Percentiles rank a stretch among this genome's conserved stretches.
phyloP scores from a whole-genome alignment of 2,888 invertebrate species.

The Leucania comma region DNA sequence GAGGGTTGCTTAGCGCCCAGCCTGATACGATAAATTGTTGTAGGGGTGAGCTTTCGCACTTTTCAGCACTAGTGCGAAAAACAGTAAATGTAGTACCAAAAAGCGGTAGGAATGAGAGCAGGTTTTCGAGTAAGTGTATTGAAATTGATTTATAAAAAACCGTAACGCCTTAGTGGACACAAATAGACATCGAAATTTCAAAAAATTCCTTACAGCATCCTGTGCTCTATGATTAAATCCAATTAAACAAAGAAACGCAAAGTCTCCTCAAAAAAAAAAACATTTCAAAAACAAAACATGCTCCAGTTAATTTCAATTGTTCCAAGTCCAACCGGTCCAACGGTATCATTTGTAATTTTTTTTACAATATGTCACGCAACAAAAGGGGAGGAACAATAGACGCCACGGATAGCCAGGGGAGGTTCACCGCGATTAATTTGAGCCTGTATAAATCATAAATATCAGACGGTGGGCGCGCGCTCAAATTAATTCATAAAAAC shows the following conservation, averaged over 20 bases:
- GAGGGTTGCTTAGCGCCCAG: no score
- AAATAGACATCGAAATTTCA: no score
- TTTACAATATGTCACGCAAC: conserved; percentile 57
- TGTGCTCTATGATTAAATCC: neutral
- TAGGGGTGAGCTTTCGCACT: no score
- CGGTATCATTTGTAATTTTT: conserved; percentile 45
- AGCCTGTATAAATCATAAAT: conserved; percentile 69
- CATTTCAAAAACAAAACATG: conserved; percentile 7
- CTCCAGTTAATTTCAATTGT: conserved; percentile 33
- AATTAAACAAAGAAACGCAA: neutral
- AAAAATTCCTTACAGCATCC: no score
- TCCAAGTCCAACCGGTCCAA: conserved; percentile 14
- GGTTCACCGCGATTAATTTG: conserved; percentile 66
- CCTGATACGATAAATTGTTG: no score
- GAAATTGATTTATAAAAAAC: no score
- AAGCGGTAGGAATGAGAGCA: no score
- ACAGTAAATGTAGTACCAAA: no score
- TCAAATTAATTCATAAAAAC: conserved; percentile 66
- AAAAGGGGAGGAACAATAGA: conserved; percentile 60
- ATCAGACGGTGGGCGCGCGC: conserved; percentile 39
- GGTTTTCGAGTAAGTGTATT: no score
- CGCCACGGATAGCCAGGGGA: conserved; percentile 54
- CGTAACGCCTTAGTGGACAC: no score
- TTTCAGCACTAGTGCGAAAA: no score
- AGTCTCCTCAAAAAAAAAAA: neutral